Base-by-base conservation (phyloP, 2,113 vertebrate genomes). In the Blennius ocellaris region DNA sequence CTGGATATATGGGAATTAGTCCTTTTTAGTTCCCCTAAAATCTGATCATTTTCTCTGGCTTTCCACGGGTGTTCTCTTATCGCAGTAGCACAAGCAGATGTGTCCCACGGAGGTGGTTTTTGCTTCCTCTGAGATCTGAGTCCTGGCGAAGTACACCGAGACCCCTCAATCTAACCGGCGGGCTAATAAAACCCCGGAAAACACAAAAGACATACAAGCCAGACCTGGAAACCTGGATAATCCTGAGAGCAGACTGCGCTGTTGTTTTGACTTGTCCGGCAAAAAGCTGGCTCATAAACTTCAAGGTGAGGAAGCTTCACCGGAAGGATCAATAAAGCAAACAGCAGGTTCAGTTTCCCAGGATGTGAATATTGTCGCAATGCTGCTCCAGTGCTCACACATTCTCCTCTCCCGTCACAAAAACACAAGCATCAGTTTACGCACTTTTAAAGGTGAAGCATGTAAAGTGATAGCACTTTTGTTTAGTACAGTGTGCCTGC, bases 291-390 rank as follows among this genome's bases (percentile, higher is more conserved):
- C 58, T 69, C 56, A 77, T 80, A 76, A 85, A 83, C 75, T 67
- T 82, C 73, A 86, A 89, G 79, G 73, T 81, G 66, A 81, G 67
- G 74, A 89, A 72, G 66, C 38, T 73, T 70, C 67, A 78, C 58
- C 53, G 37, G 74, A 86, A 76, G 62, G 68, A 83, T 86, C 75
- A 67, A 57, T 78, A 41, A 73, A 85, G 63, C 54, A 76, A 77
- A 85, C 65, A 49, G 37, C 1, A 8, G 16, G 60, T 62, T 47
- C 45, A 60, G 49, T 71, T 85, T 85, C 81, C 72, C 72, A 82
- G 4, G 30, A 55, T 21, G 41, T 40, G 68, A 56, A 72, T 36
- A 14, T 30, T n/a, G 6, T 54, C n/a, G 62, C 2, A 76, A 64
- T 30, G 40, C 43, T 58, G 14, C 11, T 15, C 52, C 36, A 47